A percentile compares a stretch with the other conserved stretches of the same genome.
phyloP scores from a whole-genome alignment of 2,113 vertebrate genomes.

The Lonchura striata region DNA sequence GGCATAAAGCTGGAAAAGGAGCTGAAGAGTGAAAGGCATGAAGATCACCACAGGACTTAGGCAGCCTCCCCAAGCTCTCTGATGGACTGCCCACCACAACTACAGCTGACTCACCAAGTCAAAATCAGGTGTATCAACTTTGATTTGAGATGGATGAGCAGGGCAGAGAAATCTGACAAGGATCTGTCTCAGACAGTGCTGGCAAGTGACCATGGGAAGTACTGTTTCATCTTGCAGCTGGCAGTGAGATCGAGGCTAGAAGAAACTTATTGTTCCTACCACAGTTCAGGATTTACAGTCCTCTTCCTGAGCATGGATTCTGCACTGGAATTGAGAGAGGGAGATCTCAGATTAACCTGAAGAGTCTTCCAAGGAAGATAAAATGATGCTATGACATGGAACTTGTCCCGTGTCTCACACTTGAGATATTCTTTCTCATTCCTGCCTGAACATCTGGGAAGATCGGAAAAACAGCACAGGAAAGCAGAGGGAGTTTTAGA shows the following conservation, averaged over 20 bases:
- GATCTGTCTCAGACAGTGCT: not conserved
- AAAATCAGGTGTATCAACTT: not conserved
- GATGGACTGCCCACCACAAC: not conserved
- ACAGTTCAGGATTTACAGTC: not conserved
- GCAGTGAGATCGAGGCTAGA: not conserved
- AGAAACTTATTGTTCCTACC: not conserved
- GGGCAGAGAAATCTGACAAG: not conserved
- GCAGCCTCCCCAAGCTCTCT: not conserved
- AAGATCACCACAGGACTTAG: not conserved
- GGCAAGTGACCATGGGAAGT: not conserved
- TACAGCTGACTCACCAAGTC: not conserved
- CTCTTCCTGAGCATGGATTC: not conserved
- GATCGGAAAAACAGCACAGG: not conserved
- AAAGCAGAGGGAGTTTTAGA: not conserved
- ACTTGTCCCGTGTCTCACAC: not conserved
- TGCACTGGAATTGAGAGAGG: not conserved
- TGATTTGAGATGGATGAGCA: not conserved
- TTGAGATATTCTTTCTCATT: not conserved
- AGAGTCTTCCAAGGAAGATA: not conserved
- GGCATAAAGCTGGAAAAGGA: not conserved
- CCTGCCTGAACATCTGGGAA: not conserved
- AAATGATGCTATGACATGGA: not conserved
- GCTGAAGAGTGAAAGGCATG: not conserved
- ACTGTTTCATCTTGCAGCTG: not conserved
- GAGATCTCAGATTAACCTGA: not conserved